Evolutionary conservation across 2,888 invertebrate genomes (phyloP).

Genomic region (Neoscelio sp.): DNA sequence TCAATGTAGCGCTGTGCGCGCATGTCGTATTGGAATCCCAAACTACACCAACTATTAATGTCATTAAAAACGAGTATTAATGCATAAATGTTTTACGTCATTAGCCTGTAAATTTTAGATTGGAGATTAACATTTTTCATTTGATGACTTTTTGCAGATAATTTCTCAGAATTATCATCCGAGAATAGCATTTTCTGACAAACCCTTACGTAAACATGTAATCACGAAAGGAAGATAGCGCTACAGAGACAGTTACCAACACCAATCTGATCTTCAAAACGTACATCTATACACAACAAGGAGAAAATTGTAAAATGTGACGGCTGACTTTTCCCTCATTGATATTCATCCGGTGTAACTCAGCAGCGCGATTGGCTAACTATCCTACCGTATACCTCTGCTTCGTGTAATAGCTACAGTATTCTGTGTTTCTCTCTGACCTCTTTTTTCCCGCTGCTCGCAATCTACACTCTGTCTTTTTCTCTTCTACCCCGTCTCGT

Average conservation of each 20-base stretch:
- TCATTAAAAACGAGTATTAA: conserved; percentile 24
- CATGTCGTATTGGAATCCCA: conserved; percentile 3
- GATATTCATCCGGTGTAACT: conserved; percentile 80
- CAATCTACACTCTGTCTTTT: conserved; percentile 43
- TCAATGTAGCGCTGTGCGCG: conserved; percentile 8
- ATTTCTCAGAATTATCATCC: conserved; percentile 66
- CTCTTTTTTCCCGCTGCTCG: conserved; percentile 56
- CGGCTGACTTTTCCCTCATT: conserved; percentile 78
- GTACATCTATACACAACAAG: conserved; percentile 61
- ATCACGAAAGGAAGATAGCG: conserved; percentile 47
- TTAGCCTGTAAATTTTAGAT: too few relatives aligned
- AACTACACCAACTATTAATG: conserved; percentile 29
- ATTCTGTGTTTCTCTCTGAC: conserved; percentile 63
- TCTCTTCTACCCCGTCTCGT: conserved; percentile 34
- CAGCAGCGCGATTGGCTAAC: conserved; percentile 81
- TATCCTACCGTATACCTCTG: conserved; percentile 74
- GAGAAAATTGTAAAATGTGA: conserved; percentile 78
- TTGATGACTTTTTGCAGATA: neutral
- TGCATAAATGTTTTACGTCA: neutral
- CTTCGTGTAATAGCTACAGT: conserved; percentile 64
- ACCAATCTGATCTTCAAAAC: conserved; percentile 26
- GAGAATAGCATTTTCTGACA: conserved; percentile 74
- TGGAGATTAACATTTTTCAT: too few relatives aligned
- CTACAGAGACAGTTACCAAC: conserved; percentile 19
- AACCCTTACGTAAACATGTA: conserved; percentile 71